A percentile compares a stretch with the other conserved stretches of the same genome.
phyloP scores from a whole-genome alignment of 2,888 invertebrate genomes.

The Lysandra coridon region DNA sequence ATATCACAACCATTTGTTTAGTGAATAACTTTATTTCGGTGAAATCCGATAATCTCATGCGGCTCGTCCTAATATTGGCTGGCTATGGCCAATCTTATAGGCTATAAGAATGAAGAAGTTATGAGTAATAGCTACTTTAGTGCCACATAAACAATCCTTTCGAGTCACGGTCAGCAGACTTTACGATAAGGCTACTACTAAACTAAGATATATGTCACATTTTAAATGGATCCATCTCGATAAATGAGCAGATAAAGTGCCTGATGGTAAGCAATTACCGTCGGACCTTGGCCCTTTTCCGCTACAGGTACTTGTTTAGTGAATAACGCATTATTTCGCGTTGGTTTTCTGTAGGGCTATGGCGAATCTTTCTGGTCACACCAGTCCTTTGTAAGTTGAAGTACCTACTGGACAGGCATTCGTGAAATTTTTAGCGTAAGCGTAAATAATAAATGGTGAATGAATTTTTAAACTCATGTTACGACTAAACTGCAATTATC shows the following conservation, averaged over 20 bases:
- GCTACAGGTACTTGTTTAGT: no score
- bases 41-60: background rate
- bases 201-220: background rate
- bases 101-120: no score
- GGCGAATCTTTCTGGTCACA: no score
- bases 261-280: background rate
- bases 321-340: no score
- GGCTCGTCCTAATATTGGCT: background rate
- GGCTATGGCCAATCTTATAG: background rate
- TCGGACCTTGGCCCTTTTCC: background rate
- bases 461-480: no score
- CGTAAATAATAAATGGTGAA: no score
- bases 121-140: background rate
- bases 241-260: background rate
- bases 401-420: no score
- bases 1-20: background rate
- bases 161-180: background rate
- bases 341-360: no score
- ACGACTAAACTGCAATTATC: no score
- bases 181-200: background rate
- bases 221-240: background rate
- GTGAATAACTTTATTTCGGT: background rate
- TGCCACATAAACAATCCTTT: background rate
- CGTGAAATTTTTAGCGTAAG: no score
- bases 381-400: no score